phyloP scores from a whole-genome alignment of 2,888 invertebrate genomes.

The Tenthredo livida region DNA sequence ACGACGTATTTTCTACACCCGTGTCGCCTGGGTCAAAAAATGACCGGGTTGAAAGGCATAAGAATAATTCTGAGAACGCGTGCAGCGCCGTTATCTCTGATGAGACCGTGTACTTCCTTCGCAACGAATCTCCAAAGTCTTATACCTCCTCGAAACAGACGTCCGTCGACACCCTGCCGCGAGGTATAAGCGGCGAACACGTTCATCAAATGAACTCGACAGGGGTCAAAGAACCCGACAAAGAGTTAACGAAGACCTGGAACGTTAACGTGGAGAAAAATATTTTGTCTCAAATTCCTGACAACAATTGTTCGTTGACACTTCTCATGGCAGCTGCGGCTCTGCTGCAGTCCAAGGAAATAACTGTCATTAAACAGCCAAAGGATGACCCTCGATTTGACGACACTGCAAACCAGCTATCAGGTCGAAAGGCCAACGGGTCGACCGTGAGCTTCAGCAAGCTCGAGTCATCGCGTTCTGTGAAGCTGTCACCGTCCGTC shows the following conservation, averaged over 20 bases:
- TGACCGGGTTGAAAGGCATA: background rate
- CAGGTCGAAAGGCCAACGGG: slow-evolving; percentile 36
- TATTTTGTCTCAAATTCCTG: slow-evolving; percentile 14
- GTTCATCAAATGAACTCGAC: slow-evolving; percentile 31
- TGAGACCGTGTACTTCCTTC: slow-evolving; percentile 21
- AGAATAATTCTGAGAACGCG: slow-evolving; percentile 17
- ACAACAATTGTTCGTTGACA: slow-evolving; percentile 39
- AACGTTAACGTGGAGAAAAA: slow-evolving; percentile 26
- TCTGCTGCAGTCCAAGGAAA: slow-evolving; percentile 10
- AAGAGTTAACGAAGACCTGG: background rate
- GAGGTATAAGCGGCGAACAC: slow-evolving; percentile 27
- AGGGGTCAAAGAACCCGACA: slow-evolving; percentile 24
- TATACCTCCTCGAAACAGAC: slow-evolving; percentile 1
- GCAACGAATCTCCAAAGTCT: slow-evolving; percentile 30
- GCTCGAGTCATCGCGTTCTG: slow-evolving; percentile 57
- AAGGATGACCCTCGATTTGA: slow-evolving; percentile 2
- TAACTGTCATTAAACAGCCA: background rate
- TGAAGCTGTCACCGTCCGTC: slow-evolving; percentile 57
- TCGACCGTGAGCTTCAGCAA: slow-evolving; percentile 58
- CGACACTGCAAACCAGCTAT: background rate
- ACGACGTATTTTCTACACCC: slow-evolving; percentile 52
- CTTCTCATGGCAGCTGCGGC: slow-evolving; percentile 34
- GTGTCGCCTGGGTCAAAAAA: background rate
- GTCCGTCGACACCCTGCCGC: slow-evolving; percentile 11
- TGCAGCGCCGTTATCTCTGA: slow-evolving; percentile 10